These are phyloP conservation scores for Merodon equestris DNA, from an alignment of 2,888 invertebrate genomes.

Conservation along the genomic window DNA sequence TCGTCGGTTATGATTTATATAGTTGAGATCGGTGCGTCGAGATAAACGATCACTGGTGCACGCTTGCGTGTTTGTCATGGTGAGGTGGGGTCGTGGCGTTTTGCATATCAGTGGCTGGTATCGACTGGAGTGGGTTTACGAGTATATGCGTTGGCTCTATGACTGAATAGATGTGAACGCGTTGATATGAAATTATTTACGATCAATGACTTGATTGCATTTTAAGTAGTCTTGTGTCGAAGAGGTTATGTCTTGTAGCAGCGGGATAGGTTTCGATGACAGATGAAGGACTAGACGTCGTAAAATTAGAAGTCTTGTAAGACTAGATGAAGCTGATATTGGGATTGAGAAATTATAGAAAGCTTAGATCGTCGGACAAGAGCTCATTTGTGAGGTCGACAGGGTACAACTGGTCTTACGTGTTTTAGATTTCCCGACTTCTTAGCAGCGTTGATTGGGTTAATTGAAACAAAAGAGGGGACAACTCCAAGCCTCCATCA, in stretches of 20 bases:
- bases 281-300: no score
- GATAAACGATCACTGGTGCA: slow-evolving; percentile 46
- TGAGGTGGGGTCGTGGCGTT: slow-evolving; percentile 30
- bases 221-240: slow-evolving; percentile 53
- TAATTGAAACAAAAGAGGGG: no score
- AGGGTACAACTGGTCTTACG: no score
- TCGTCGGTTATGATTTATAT: slow-evolving; percentile 68
- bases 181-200: slow-evolving; percentile 62
- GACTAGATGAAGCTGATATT: no score
- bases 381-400: no score
- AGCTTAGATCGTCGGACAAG: no score
- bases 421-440: no score
- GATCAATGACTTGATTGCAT: slow-evolving; percentile 67
- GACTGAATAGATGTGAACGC: slow-evolving; percentile 53
- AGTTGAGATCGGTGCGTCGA: slow-evolving; percentile 59
- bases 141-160: slow-evolving; percentile 51
- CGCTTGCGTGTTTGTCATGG: slow-evolving; percentile 24
- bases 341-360: no score
- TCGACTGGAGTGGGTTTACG: slow-evolving; percentile 47
- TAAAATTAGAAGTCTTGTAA: no score
- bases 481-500: no score
- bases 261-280: not conserved
- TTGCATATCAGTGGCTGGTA: slow-evolving; percentile 63
- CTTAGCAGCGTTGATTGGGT: no score
- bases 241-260: slow-evolving; percentile 27